Evolutionary conservation across 2,113 vertebrate species (phyloP), one percentile per base, ranked within the genome.

Genomic region (Passer domesticus): DNA sequence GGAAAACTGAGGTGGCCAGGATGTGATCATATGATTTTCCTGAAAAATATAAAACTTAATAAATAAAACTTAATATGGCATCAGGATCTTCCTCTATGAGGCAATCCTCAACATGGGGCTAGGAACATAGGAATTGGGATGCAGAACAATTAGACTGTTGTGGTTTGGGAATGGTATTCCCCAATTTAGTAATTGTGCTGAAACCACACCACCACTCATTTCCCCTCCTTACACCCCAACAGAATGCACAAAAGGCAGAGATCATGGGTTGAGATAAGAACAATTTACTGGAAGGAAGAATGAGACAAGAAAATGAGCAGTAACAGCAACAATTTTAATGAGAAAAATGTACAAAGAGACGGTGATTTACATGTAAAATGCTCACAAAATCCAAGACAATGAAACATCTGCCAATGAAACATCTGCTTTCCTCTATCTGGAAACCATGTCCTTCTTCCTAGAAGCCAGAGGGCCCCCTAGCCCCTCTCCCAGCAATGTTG

Each of bases 51-150:
- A 66, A 56, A 35, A 21, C 22, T 50, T 67, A 44, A 13, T 18
- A 68, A 72, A 70, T 50, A 66, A 56, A 35, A 21, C 22, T 50
- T 67, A 44, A 28, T 63, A 49, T 11, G 9, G 15, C 27, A 49
- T 50, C 11, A 72, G 16, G 18, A 43, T 72, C 43, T 72, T 70
- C n/a, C 22, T 44, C 7, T 53, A 2, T 27, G 8, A 22, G 1
- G 0, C 1, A 0, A 44, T 58, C 12, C 9, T 81, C 58, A n/a
- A 0, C 0, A 2, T 27, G 19, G 4, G 18, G 15, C 44, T 53
- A 39, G 6, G 21, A 31, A 74, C 2, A 6, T 33, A 43, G 31
- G 13, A 35, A 56, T 4, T 27, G 22, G 35, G 17, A 43, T 67
- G 14, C 17, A 41, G 30, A 37, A 46, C 24, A 28, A 22, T 22